Evolutionary conservation across 2,797 vertebrate species (phyloP).

Genomic region (Sorex maritimensis): DNA sequence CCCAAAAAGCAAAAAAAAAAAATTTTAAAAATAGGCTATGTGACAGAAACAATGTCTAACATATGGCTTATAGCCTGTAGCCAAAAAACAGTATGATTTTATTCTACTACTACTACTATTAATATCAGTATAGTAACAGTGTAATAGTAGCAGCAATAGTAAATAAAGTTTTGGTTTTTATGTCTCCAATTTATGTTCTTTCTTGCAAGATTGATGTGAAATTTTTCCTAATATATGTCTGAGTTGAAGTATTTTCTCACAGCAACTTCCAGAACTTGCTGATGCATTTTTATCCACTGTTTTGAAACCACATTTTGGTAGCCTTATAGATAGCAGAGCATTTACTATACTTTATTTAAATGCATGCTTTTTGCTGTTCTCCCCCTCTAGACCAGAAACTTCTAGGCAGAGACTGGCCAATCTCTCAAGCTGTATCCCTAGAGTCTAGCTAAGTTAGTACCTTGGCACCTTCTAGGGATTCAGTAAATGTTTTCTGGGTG

Average conservation of each 20-base stretch:
- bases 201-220: not conserved
- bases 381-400: not conserved
- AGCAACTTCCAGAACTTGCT: not conserved
- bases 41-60: not conserved
- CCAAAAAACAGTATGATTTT: not conserved
- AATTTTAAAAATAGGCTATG: not conserved
- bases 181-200: not conserved
- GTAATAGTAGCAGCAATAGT: not conserved
- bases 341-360: not conserved
- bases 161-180: not conserved
- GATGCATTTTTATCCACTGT: not conserved
- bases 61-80: not conserved
- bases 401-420: not conserved
- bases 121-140: not conserved
- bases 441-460: not conserved
- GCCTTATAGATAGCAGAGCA: not conserved
- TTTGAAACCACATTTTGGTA: not conserved
- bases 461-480: conserved; percentile 1
- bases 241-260: not conserved
- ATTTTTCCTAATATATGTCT: not conserved
- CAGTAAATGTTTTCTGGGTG: conserved; percentile 27
- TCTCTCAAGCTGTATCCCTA: not conserved
- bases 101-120: not conserved
- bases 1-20: too few relatives aligned
- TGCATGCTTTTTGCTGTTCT: not conserved